These are phyloP conservation scores for Pinctada fucata DNA, from an alignment of 2,888 invertebrate species.

Conservation along the genomic window DNA sequence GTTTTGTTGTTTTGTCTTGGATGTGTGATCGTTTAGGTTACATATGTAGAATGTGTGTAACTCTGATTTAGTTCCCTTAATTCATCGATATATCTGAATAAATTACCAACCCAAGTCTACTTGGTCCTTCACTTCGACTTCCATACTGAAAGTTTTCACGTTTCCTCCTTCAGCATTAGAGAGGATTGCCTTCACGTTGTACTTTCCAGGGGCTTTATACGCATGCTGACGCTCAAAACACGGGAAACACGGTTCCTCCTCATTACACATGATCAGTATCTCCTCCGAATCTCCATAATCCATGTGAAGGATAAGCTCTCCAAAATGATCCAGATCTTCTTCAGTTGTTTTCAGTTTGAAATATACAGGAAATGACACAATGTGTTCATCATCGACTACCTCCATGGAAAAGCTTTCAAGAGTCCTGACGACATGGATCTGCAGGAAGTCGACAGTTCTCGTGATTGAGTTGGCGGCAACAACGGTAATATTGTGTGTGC, in stretches of 20 bases:
- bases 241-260: background rate
- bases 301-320: background rate
- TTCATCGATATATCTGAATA: too few relatives aligned
- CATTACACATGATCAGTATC: background rate
- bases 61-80: too few relatives aligned
- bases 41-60: too few relatives aligned
- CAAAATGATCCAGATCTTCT: background rate
- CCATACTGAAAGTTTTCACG: too few relatives aligned
- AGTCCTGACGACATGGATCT: background rate
- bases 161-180: too few relatives aligned
- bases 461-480: background rate
- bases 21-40: too few relatives aligned
- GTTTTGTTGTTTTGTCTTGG: too few relatives aligned
- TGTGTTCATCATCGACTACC: background rate
- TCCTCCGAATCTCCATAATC: background rate
- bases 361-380: background rate
- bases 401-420: background rate
- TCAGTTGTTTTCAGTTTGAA: background rate
- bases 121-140: too few relatives aligned
- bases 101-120: too few relatives aligned
- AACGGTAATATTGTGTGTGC: background rate
- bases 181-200: background rate
- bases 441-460: background rate
- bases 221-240: background rate
- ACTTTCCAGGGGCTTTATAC: background rate